Base-by-base conservation (phyloP, 2,113 vertebrate species). In the Orientallactaga bullata region DNA sequence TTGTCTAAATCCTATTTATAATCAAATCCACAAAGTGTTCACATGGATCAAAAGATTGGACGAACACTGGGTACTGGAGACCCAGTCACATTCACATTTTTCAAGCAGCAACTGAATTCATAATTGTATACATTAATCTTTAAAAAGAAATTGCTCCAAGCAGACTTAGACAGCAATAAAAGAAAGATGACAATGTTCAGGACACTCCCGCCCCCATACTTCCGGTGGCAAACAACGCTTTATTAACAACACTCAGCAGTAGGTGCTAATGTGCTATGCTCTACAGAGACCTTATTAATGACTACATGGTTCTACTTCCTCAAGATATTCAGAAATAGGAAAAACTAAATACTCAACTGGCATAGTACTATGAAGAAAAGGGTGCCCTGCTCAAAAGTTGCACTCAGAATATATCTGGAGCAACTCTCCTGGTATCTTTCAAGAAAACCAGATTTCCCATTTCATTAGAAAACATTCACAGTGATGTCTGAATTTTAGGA, bases 391-490 rank as follows among this genome's bases (percentile, higher is more conserved):
- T 81, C 39, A 42, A 93, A 42, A 77, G 17, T 88, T 61, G 21
- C 20, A 78, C n/a, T 39, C 21, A 72, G 35, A 94, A 83, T 69
- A 17, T 47, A 26, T 47, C 37, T 69, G 7, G 39, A 58, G 60
- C 68, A 86, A 65, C 0, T 69, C 21, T 90, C 3, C 28, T 69
- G 55, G 21, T 81, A 3, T 84, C 15, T 90, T 95, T n/a, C 30
- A 60, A 60, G 28, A 39, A 95, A 94, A 60, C 7, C 35, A 90
- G 47, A 94, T 85, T 93, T 92, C 88, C 61, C 24, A n/a, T 37
- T 93, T 95, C 20, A 73, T 86, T 69, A 77, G 47, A 85, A 71
- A 61, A 73, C n/a, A 68, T 68, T 17, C 81, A 42, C 8, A 1
- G 3, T 87, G 21, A 73, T 51, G 35, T 73, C 18, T 81, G 30